Evolutionary conservation across 2,888 invertebrate genomes (phyloP), one percentile per base, ranked within the genome.

Genomic region (Lasius fuliginosus): DNA sequence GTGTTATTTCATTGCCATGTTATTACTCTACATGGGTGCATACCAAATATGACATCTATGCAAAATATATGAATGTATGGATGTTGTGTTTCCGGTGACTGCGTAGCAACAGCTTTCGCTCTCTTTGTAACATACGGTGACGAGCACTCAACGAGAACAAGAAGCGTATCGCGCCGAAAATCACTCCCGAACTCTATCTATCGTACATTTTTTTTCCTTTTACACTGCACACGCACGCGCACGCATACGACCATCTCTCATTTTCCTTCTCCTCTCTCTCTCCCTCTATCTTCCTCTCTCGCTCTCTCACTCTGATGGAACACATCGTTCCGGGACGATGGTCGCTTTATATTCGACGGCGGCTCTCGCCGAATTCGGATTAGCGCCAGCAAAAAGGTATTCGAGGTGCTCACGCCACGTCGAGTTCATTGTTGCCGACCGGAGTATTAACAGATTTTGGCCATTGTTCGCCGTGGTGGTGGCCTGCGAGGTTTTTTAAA

Each of bases 321-420:
- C 85, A 64, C 86, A 92, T 93, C 92, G 90, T 93, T 93, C 92
- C 92, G 91, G 92, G 91, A 93, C 91, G 91, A 89, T 90, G 93
- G 89, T 90, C 90, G 90, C 91, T 93, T 93, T 93, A 94, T 92
- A 89, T 88, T 87, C 79, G 87, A 89, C 84, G 84, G 75, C 68
- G 75, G 74, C 82, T 86, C 79, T 91, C 90, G 89, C 91, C 90
- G 90, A 92, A 93, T 86, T 86, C 83, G 94, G 94, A 94, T 94
- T 94, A 94, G 91, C 92, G 94, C 92, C 94, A 87, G 93, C 92
- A 93, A 94, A 90, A 94, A 94, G 94, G 94, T 94, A 94, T 93
- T 91, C 92, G 92, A 88, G 89, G 89, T 89, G 90, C 91, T 93
- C 93, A 94, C 92, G 93, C 90, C 89, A 92, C 90, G 90, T 88